Conservation (phyloP, 2,797 vertebrate genomes). For the Lacerta viridis region DNA sequence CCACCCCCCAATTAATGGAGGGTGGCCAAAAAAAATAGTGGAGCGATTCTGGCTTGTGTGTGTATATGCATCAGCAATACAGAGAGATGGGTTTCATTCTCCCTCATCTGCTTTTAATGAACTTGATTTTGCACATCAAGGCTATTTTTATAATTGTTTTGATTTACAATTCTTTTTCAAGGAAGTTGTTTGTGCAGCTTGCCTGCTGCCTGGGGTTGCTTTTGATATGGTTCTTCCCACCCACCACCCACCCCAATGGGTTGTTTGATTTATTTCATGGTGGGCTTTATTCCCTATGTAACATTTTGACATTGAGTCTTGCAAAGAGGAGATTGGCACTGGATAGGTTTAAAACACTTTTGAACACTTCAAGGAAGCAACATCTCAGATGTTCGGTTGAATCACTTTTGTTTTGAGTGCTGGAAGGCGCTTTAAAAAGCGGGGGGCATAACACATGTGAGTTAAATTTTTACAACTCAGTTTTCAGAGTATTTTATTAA, state of each 20-base stretch:
- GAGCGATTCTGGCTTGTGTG: background rate
- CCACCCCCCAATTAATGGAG: too few relatives aligned
- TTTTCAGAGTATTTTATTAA: slow-evolving; percentile 61
- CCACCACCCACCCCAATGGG: background rate
- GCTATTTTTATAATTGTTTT: slow-evolving; percentile 22
- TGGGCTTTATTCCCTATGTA: slow-evolving; percentile 54
- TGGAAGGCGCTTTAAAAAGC: slow-evolving; percentile 54
- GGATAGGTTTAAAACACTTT: slow-evolving; percentile 64
- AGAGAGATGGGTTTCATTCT: background rate
- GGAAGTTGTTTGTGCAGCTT: slow-evolving; percentile 59
- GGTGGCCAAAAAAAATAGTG: too few relatives aligned
- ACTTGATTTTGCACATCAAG: slow-evolving; percentile 18
- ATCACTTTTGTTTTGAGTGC: slow-evolving; percentile 61
- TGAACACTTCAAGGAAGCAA: slow-evolving; percentile 70
- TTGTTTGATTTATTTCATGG: slow-evolving; percentile 55
- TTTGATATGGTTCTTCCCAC: slow-evolving; percentile 12
- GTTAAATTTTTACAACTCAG: slow-evolving; percentile 61
- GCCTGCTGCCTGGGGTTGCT: slow-evolving; percentile 44
- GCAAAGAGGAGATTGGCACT: slow-evolving; percentile 55
- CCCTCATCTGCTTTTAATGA: background rate
- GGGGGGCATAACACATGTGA: slow-evolving; percentile 48
- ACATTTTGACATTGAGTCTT: slow-evolving; percentile 68
- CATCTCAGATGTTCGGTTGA: slow-evolving; percentile 67
- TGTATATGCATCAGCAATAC: too few relatives aligned
- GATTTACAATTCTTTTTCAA: slow-evolving; percentile 64